Evolutionary conservation across 2,797 vertebrate species (phyloP), one percentile per base, ranked within the genome.

Genomic region (Neosilurus hyrtlii): DNA sequence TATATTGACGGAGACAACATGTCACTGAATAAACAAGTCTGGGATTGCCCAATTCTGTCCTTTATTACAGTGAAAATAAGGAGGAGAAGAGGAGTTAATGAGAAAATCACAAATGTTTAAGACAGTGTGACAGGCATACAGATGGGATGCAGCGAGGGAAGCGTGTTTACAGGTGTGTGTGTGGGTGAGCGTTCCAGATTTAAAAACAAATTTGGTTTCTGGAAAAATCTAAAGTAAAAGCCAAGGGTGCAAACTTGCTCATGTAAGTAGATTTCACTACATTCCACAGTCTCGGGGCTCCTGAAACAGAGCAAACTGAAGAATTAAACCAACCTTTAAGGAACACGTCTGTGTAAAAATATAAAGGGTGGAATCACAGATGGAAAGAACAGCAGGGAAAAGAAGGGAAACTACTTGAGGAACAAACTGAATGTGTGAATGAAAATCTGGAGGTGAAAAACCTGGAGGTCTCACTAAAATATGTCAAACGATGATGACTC

Each of bases 391-490:
- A 22, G 18, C 4, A 37, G 8, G 26, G 24, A 59, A 75, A 37
- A 20, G 20, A 65, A 57, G 0, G 2, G 15, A 43, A 78, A 79
- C 6, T 10, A 37, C 37, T 71, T 4, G 5, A 51, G 43, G 61
- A 79, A 61, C 22, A 56, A 9, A 73, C 35, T n/a, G n/a, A 43
- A n/a, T 20, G 16, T 51, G 37, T 73, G 63, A 79, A 57, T 14
- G 30, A 49, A 84, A 79, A 73, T 57, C 30, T 66, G 59, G 37
- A 62, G 16, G 49, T 63, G 24, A 57, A 59, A 24, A 80, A 52
- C 62, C 67, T 75, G 6, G 76, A 76, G 83, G 26, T 75, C 71
- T 59, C 54, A 63, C 26, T 77, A 76, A 84, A 84, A 84, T 70
- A 56, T 72, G 79, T 76, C 83, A 68, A 35, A 30, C 79, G 35